Evolutionary conservation across 1,140 invertebrate species (phyloP), one percentile per base, ranked within the genome.

Genomic region (Adelges cooleyi): DNA sequence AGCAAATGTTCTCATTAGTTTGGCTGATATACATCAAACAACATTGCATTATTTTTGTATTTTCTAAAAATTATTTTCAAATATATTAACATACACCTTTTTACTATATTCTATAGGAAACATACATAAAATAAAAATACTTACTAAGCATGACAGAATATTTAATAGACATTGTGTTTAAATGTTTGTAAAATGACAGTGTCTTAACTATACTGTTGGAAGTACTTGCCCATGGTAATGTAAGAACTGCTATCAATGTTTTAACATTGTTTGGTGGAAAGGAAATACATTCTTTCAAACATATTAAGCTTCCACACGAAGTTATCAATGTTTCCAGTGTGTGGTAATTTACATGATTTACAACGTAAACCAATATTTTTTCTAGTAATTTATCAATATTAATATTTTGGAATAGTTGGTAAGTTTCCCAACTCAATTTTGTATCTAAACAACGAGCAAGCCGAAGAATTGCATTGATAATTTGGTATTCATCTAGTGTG

Each of bases 401-500:
- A 22, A 62, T 46, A 3, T 62, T 33, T 29, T 10, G 22, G 1
- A 62, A 33, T 46, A 62, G 18, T 33, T 48, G 38, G 29, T 48
- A 44, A 15, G 29, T 36, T 15, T 48, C 11, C 18, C 46, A 15
- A 15, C 20, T 62, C n/a, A 62, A 62, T 18, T 5, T n/a, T 9
- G 27, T 62, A 11, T 62, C 56, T 29, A 62, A 62, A 48, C 44
- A 25, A 48, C 22, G 25, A 22, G 56, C 23, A 33, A 62, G 23
- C 4, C 27, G 8, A 29, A 8, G 11, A 48, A 25, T 48, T 29
- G 42, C 29, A 48, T 62, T 48, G 18, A 62, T 48, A 0, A 20
- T 33, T 15, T 62, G 42, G 46, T 46, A 62, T 15, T 62, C 25
- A 18, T 62, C 27, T 29, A 9, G 6, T 46, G 40, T 62, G 33